These are phyloP conservation scores for Drosophila rellima DNA, from an alignment of 2,888 invertebrate genomes.

Conservation along the genomic window DNA sequence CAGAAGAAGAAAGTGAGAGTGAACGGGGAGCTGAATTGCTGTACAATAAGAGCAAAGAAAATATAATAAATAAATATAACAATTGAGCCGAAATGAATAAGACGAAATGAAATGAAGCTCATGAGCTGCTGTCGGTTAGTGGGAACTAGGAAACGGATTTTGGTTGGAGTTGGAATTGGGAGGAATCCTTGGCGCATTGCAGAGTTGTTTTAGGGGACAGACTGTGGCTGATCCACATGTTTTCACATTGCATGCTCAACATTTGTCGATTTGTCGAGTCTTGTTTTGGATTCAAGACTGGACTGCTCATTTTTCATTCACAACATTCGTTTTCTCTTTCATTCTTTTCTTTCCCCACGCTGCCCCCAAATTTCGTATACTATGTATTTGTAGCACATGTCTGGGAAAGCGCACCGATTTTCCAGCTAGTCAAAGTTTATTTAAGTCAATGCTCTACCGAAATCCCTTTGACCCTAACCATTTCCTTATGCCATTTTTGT, in stretches of 20 bases:
- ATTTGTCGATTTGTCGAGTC: constrained; percentile 26
- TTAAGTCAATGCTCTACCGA: constrained; percentile 44
- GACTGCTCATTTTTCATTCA: constrained; percentile 45
- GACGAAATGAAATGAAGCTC: constrained; percentile 65
- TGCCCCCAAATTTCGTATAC: constrained; percentile 40
- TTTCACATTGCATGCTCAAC: constrained; percentile 28
- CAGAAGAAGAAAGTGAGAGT: neutral
- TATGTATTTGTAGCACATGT: constrained; percentile 45
- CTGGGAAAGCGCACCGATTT: constrained; percentile 42
- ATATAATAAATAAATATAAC: constrained; percentile 72
- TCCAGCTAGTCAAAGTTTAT: constrained; percentile 53
- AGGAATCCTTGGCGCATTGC: constrained; percentile 26
- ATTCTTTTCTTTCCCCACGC: neutral
- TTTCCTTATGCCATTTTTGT: constrained; percentile 20
- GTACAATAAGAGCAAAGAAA: constrained; percentile 40
- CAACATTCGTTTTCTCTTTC: constrained; percentile 10
- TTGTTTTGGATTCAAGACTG: constrained; percentile 16
- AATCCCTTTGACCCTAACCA: constrained; percentile 27
- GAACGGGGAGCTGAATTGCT: too few species aligned
- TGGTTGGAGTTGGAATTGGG: constrained; percentile 2
- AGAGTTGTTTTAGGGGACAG: constrained; percentile 15
- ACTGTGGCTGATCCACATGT: constrained; percentile 37
- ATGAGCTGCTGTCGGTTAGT: constrained; percentile 41
- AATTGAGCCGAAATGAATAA: constrained; percentile 71
- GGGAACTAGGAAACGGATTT: constrained; percentile 1